These are phyloP conservation scores for Alcedo quadribrachys DNA, from an alignment of 2,797 vertebrate species.

Conservation along the genomic window DNA sequence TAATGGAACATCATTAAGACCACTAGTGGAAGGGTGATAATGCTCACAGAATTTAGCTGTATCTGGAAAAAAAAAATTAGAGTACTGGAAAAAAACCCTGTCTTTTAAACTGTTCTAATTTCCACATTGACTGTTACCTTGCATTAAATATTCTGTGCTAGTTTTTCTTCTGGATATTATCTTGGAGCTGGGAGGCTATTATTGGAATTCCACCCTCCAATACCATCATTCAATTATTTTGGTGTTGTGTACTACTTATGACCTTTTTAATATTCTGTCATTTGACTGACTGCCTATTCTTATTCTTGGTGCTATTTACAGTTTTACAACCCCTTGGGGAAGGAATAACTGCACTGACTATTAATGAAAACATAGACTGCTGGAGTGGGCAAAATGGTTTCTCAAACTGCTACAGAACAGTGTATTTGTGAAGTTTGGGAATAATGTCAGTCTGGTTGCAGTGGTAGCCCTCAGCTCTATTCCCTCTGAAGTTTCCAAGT, in stretches of 20 bases:
- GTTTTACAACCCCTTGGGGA: neutral
- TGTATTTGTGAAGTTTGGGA: neutral
- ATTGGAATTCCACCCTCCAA: neutral
- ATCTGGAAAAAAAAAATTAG: neutral
- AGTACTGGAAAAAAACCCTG: neutral
- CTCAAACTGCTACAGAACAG: neutral
- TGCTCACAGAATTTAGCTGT: neutral
- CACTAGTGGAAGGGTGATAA: neutral
- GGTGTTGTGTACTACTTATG: neutral
- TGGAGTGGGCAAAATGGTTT: neutral
- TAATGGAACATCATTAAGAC: neutral
- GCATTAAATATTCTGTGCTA: neutral
- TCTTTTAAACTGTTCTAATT: neutral
- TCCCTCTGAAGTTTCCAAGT: neutral
- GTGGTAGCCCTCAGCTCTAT: neutral
- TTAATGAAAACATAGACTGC: neutral
- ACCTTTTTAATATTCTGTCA: slow-evolving; percentile 46
- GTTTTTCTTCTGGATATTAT: neutral
- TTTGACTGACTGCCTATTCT: slow-evolving; percentile 6
- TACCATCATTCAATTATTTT: neutral
- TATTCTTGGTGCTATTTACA: slow-evolving; percentile 8
- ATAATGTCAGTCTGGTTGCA: neutral
- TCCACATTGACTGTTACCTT: neutral
- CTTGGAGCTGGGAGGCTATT: neutral
- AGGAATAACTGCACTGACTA: neutral